Percentiles rank a stretch among this genome's conserved stretches.
These are phyloP conservation scores for Phalanger gymnotis DNA, from an alignment of 2,797 vertebrate genomes.

Conservation along the genomic window DNA sequence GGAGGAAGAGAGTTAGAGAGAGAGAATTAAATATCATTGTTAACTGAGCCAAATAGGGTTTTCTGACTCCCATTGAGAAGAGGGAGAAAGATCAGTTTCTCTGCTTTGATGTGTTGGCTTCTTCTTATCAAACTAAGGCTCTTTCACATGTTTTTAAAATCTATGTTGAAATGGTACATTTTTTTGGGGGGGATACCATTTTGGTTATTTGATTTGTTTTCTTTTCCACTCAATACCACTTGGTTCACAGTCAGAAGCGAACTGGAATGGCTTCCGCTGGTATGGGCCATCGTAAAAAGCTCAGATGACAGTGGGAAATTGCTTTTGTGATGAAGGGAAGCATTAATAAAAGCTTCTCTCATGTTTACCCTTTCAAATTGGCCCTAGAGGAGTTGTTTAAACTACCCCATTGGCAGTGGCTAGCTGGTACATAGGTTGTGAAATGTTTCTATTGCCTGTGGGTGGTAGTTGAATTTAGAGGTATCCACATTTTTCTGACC, in stretches of 20 bases:
- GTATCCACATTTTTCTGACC: conserved; percentile 58
- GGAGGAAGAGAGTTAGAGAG: neutral
- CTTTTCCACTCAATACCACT: conserved; percentile 35
- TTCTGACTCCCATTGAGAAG: conserved; percentile 6
- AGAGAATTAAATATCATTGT: neutral
- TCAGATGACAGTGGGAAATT: conserved; percentile 75
- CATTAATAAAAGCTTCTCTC: conserved; percentile 75
- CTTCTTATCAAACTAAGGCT: conserved; percentile 14
- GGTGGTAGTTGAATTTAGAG: conserved; percentile 56
- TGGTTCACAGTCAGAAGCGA: conserved; percentile 73
- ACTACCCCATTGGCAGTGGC: conserved; percentile 46
- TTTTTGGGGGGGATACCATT: conserved; percentile 40
- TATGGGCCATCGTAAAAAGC: conserved; percentile 64
- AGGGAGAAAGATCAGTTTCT: conserved; percentile 6
- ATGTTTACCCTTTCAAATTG: conserved; percentile 76
- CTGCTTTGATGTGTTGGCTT: conserved; percentile 6
- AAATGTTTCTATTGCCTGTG: conserved; percentile 60
- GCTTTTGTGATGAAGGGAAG: conserved; percentile 73
- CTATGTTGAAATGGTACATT: conserved; percentile 52
- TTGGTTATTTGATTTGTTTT: conserved; percentile 79
- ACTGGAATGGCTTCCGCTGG: conserved; percentile 56
- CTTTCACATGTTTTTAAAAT: conserved; percentile 62
- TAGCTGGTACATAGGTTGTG: conserved; percentile 53
- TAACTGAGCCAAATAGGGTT: conserved; percentile 14
- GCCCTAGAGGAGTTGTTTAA: conserved; percentile 72